Conservation (phyloP, 1,140 invertebrate genomes). For the Caenorhabditis brenneri region DNA sequence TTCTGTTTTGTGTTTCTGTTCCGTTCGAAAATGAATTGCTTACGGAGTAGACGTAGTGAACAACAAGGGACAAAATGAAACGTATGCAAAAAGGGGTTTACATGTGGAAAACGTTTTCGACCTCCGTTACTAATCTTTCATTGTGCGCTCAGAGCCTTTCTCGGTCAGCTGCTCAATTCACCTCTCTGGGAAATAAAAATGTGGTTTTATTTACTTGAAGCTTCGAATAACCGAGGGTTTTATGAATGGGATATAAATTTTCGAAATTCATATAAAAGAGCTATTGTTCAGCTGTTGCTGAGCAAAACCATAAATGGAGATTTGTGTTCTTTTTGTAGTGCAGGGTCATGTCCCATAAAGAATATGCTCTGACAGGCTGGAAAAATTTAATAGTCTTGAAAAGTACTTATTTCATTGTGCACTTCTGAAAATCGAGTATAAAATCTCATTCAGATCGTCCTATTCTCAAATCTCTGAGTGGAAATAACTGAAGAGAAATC, state of each 20-base stretch:
- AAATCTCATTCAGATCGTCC: too few relatives aligned
- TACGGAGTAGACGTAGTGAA: background rate
- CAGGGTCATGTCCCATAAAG: too few relatives aligned
- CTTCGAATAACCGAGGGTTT: background rate
- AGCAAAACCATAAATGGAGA: too few relatives aligned
- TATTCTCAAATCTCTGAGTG: too few relatives aligned
- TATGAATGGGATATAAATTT: background rate
- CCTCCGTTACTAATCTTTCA: constrained; percentile 23
- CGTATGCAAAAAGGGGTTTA: background rate
- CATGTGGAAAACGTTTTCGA: background rate
- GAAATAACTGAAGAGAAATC: too few relatives aligned
- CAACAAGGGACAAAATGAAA: background rate
- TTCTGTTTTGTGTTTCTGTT: background rate
- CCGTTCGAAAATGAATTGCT: background rate
- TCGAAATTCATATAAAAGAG: background rate
- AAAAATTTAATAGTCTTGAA: too few relatives aligned
- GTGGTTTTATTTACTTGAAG: background rate
- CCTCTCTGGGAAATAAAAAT: background rate
- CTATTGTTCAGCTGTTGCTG: background rate
- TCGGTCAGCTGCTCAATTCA: background rate
- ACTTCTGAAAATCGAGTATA: too few relatives aligned
- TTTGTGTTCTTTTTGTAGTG: too few relatives aligned
- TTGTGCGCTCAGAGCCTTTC: background rate
- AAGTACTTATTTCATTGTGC: too few relatives aligned
- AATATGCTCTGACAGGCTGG: too few relatives aligned